Evolutionary conservation across 92 coral and sea anemone genomes (phyloP), one percentile per base, ranked within the genome.

Genomic region (Umimayanthus kanabou): DNA sequence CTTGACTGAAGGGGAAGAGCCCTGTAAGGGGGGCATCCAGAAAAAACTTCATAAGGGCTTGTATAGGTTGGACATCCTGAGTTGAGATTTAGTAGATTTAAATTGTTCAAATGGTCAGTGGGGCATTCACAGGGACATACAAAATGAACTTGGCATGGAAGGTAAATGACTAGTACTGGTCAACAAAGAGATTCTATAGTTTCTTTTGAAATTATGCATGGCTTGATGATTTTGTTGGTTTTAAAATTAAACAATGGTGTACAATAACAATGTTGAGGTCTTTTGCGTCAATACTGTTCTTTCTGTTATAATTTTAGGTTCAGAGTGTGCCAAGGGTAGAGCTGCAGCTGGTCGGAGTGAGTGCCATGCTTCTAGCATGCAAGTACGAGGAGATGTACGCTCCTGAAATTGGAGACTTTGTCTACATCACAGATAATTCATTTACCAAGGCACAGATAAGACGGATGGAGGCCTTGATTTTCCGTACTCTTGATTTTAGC

Each of bases 311-410:
- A 18, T 73, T 55, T 16, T 69, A 97, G 99, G 88, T 91, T 39
- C 82, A 92, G 15, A 72, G 85, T 50, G 94, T 94, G 45, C 49
- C 79, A 8, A 95, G 93, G 85, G 75, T 69, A 53, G 93, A 94
- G 9, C 95, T 97, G 9, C 99, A 97, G 85, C 85, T 97, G 39
- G 93, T 92, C 64, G 99, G 99, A 76, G 99, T 97, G 0, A 93
- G 98, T 86, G 98, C 98, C 10, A 95, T 95, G 99, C 93, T 97
- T 55, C 86, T 97, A 11, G 99, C 99, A 67, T 95, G 95, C 49
- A 97, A 97, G 76, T 97, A 97, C 67, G 99, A 97, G 82, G 99
- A 97, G 76, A 97, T 97, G 99, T 97, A 94, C 88, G 96, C 98
- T 25, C 99, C 99, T 0, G 98, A 95, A 85, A 95, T 97, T 77